These are phyloP conservation scores for Rhamphomyia laevipes DNA, from an alignment of 2,888 invertebrate genomes.

Conservation along the genomic window DNA sequence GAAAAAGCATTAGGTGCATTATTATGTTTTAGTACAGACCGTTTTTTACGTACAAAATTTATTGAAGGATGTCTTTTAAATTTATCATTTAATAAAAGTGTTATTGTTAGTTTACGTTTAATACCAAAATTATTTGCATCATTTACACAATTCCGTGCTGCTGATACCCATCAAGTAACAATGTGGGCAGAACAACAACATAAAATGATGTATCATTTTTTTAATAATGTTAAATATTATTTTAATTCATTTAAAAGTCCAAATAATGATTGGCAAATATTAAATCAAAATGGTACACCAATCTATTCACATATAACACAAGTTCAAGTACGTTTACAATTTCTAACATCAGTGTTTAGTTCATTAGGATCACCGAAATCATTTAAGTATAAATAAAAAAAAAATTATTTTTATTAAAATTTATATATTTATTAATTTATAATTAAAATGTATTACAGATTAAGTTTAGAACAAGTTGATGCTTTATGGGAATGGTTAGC, in stretches of 20 bases:
- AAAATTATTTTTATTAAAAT: background rate
- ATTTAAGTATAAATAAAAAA: conserved; percentile 49
- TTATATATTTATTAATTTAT: background rate
- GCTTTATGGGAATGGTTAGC: conserved; percentile 86
- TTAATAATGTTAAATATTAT: conserved; percentile 74
- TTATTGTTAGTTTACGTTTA: conserved; percentile 77
- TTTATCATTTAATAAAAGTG: conserved; percentile 76
- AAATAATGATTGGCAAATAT: conserved; percentile 19
- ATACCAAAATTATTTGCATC: conserved; percentile 84
- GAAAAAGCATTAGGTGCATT: conserved; percentile 85
- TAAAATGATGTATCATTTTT: conserved; percentile 86
- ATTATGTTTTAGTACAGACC: conserved; percentile 81
- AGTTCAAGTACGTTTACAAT: conserved; percentile 82
- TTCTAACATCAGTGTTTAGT: conserved; percentile 85
- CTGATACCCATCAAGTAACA: conserved; percentile 76
- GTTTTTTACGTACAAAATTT: conserved; percentile 82
- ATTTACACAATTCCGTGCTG: conserved; percentile 77
- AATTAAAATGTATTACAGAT: conserved; percentile 42
- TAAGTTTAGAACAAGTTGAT: conserved; percentile 81
- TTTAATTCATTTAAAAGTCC: conserved; percentile 35
- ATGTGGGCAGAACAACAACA: conserved; percentile 90
- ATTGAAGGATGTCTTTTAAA: conserved; percentile 90
- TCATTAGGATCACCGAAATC: conserved; percentile 80
- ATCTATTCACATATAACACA: conserved; percentile 71
- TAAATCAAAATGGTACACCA: conserved; percentile 31